phyloP scores from a whole-genome alignment of 1,140 invertebrate species.

The Metaphire vulgaris region DNA sequence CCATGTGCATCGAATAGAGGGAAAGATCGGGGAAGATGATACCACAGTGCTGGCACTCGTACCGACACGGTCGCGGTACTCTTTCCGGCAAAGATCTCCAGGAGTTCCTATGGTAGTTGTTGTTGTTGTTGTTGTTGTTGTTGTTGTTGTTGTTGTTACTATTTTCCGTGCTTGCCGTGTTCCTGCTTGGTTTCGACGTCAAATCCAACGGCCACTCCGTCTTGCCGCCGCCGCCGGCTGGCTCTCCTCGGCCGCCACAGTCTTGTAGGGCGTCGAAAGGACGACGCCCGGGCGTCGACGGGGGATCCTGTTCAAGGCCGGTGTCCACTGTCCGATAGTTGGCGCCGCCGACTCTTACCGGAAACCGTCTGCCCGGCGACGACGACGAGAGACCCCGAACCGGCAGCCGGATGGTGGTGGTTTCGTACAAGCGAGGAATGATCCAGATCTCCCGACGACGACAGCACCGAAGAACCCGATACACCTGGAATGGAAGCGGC shows the following conservation, averaged over 20 bases:
- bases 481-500: neutral
- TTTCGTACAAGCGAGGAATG: neutral
- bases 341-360: neutral
- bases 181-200: neutral
- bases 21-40: conserved; percentile 79
- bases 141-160: neutral
- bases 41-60: conserved; percentile 76
- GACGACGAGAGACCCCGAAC: too few relatives aligned
- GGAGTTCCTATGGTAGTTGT: neutral
- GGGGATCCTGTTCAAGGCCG: neutral
- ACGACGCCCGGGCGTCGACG: neutral
- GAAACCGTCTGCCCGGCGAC: neutral
- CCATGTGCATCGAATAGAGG: conserved; percentile 92
- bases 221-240: too few relatives aligned
- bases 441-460: neutral
- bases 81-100: neutral
- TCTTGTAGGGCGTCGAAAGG: neutral
- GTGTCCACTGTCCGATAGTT: neutral
- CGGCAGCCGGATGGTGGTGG: neutral
- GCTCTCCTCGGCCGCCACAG: neutral
- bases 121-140: neutral
- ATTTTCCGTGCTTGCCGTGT: neutral
- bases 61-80: conserved; percentile 38
- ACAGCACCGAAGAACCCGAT: neutral
- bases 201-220: neutral